phyloP scores from a whole-genome alignment of 2,888 invertebrate genomes.

The Embidobia sp. region DNA sequence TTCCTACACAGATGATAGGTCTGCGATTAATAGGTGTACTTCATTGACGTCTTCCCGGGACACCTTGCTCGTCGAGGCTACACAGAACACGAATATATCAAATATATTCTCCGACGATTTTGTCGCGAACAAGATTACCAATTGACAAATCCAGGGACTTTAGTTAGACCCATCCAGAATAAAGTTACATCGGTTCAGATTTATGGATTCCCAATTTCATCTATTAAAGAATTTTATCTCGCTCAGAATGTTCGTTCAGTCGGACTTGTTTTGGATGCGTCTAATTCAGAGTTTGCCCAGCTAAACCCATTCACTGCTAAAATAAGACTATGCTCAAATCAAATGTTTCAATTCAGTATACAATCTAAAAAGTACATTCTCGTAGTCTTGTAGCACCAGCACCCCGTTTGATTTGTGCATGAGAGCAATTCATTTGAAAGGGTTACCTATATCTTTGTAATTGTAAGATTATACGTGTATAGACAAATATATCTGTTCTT shows the following conservation, averaged over 20 bases:
- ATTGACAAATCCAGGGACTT: not conserved
- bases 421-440: constrained; percentile 4
- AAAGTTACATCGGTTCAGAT: too few species aligned
- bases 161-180: too few species aligned
- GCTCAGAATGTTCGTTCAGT: too few species aligned
- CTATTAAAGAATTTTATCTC: too few species aligned
- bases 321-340: not conserved
- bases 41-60: constrained; percentile 35
- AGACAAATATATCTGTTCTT: not conserved
- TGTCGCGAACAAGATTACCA: too few species aligned
- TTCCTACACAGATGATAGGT: constrained; percentile 43
- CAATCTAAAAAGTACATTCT: too few species aligned
- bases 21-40: constrained; percentile 20
- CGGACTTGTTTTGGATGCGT: too few species aligned
- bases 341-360: not conserved
- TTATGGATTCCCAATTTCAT: too few species aligned
- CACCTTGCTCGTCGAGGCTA: constrained; percentile 14
- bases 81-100: not conserved
- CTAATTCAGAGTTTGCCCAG: not conserved
- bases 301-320: too few species aligned
- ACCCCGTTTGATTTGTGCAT: too few species aligned
- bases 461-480: not conserved
- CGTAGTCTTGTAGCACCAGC: too few species aligned
- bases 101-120: constrained; percentile 2
- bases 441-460: constrained; percentile 27